Evolutionary conservation across 2,113 vertebrate species (phyloP), one percentile per base, ranked within the genome.

Genomic region (Carlito syrichta): DNA sequence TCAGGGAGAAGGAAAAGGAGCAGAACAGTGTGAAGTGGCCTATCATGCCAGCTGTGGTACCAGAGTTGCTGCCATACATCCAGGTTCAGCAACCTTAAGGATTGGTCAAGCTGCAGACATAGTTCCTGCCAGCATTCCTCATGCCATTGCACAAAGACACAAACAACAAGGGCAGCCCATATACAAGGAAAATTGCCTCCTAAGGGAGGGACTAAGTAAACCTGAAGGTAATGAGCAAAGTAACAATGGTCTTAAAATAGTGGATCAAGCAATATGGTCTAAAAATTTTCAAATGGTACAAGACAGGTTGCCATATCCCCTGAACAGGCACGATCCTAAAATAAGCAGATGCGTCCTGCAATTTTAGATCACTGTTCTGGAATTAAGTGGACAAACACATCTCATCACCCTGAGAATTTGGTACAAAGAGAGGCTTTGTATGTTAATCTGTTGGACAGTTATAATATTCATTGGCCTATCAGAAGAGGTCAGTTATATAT

Each of bases 231-330:
- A 99, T 19, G 99, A 99, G 82, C 99, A 99, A 98, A 99, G 99
- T 97, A 99, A 99, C 97, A 99, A 99, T 98, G 99, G 99, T 43
- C 99, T 99, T 79, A 99, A 99, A 98, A 99, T 99, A 99, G 99
- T 99, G 40, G 99, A 99, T 96, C 99, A 99, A 98, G 99, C 99
- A 40, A 99, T 99, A 98, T 99, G 99, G 99, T 99, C 99, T 81
- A 99, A 99, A 98, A 99, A 99, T 99, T 99, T 99, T 99, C 99
- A 0, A 99, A 99, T 9, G 99, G 99, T 2, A 99, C 99, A 25
- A 98, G 99, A 92, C 98, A 99, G 96, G 99, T 99, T 43, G 99
- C 99, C 0, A 99, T 99, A 92, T 99, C 99, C 56, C 99, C 99
- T 63, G 99, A 99, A 90, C 99, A 99, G 99, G 99, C 99, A 91